These are phyloP conservation scores for Rissa tridactyla DNA, from an alignment of 2,113 vertebrate genomes.

Conservation along the genomic window DNA sequence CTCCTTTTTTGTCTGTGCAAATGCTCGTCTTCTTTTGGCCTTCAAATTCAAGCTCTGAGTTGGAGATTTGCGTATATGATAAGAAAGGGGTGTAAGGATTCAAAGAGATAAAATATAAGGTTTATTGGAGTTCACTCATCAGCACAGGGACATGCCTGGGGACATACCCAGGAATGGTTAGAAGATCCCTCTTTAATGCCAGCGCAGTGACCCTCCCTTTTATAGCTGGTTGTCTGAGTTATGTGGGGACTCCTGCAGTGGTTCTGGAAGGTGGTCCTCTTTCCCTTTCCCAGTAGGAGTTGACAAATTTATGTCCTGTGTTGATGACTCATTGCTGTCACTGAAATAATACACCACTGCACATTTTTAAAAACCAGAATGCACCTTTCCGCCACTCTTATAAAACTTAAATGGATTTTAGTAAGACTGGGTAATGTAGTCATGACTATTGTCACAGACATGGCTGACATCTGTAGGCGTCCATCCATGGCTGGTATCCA, in stretches of 20 bases:
- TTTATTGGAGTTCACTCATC: neutral
- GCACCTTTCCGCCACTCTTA: neutral
- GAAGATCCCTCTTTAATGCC: neutral
- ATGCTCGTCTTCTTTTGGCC: neutral
- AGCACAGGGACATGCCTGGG: neutral
- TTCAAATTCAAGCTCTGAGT: neutral
- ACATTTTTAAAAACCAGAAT: neutral
- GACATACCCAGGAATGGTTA: neutral
- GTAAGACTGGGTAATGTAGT: neutral
- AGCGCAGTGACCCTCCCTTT: neutral
- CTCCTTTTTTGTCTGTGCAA: neutral
- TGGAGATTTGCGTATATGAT: neutral
- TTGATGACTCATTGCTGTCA: neutral
- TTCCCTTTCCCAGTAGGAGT: neutral
- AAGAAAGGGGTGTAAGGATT: neutral
- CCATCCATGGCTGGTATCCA: neutral
- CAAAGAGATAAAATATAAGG: neutral
- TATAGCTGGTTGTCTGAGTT: neutral
- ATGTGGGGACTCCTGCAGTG: neutral
- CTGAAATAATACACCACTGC: neutral
- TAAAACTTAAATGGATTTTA: neutral
- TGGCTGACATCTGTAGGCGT: neutral
- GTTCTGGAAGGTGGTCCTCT: neutral
- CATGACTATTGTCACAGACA: neutral
- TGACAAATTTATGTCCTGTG: neutral